Evolutionary conservation across 2,888 invertebrate genomes (phyloP).

Genomic region (Calameuta filiformis): DNA sequence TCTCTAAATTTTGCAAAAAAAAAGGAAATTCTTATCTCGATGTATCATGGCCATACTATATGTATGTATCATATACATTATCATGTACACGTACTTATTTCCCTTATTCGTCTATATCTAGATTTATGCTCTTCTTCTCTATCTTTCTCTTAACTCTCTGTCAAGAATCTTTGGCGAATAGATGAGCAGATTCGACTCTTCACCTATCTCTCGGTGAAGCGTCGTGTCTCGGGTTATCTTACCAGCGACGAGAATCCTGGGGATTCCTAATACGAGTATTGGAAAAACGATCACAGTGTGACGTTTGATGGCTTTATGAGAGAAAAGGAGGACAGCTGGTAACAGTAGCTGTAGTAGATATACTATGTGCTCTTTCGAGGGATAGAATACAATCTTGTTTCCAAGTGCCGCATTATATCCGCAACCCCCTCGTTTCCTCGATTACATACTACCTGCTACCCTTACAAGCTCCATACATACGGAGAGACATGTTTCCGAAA

Average conservation of each 20-base stretch:
- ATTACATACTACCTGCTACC: neutral
- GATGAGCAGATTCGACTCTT: no score
- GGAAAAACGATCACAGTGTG: constrained; percentile 37
- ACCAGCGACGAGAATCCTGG: constrained; percentile 1
- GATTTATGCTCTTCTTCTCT: no score
- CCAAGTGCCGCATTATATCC: constrained; percentile 22
- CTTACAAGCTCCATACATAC: neutral
- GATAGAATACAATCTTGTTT: neutral
- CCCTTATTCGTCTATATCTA: no score
- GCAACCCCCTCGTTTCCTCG: constrained; percentile 16
- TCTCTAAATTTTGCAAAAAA: no score
- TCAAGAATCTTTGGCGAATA: no score
- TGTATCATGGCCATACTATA: no score
- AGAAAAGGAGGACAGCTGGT: neutral
- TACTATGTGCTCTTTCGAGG: neutral
- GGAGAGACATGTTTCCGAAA: neutral
- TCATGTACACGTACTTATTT: no score
- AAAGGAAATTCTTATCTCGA: no score
- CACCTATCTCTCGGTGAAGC: no score
- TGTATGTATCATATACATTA: no score
- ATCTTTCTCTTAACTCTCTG: no score
- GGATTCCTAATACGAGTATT: constrained; percentile 32
- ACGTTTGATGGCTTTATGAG: constrained; percentile 38
- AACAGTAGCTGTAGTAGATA: neutral
- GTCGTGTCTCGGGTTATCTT: no score